Conservation (phyloP, 1,140 invertebrate species). For the Halesus radiatus region DNA sequence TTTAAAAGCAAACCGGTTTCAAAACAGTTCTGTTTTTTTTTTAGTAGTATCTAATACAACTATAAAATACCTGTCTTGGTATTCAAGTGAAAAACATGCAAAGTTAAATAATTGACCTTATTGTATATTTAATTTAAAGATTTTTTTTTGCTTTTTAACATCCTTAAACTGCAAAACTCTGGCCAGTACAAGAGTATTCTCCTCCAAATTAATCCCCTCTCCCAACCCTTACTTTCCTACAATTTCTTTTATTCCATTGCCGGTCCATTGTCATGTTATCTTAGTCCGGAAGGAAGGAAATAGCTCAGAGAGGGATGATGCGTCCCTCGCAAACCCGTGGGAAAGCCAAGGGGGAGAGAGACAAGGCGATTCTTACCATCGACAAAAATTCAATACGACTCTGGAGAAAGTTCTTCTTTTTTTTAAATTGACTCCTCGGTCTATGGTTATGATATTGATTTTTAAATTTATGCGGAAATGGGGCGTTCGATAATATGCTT, state of each 20-base stretch:
- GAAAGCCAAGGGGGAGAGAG: conserved; percentile 16
- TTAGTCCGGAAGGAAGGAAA: conserved; percentile 53
- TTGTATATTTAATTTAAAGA: too few species aligned
- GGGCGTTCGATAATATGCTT: conserved; percentile 20
- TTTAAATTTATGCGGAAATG: conserved; percentile 51
- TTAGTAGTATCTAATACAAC: too few species aligned
- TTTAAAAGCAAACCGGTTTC: not conserved
- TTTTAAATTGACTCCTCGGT: conserved; percentile 54
- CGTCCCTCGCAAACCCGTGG: conserved; percentile 2
- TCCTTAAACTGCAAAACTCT: not conserved
- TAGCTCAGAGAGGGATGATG: conserved; percentile 29
- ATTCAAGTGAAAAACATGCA: not conserved
- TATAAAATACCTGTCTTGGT: too few species aligned
- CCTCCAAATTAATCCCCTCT: conserved; percentile 11
- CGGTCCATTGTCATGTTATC: conserved; percentile 57
- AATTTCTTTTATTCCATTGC: conserved; percentile 54
- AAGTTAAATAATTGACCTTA: not conserved
- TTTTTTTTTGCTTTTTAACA: too few species aligned
- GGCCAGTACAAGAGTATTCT: conserved; percentile 1
- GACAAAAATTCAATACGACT: conserved; percentile 54
- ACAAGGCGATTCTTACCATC: conserved; percentile 15
- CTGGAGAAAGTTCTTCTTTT: conserved; percentile 52
- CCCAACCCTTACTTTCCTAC: conserved; percentile 3
- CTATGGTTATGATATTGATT: conserved; percentile 53
- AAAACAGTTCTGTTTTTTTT: not conserved